Percentiles rank a stretch among this genome's conserved stretches.
phyloP scores from a whole-genome alignment of 2,797 vertebrate species.

The Leuciscus waleckii region DNA sequence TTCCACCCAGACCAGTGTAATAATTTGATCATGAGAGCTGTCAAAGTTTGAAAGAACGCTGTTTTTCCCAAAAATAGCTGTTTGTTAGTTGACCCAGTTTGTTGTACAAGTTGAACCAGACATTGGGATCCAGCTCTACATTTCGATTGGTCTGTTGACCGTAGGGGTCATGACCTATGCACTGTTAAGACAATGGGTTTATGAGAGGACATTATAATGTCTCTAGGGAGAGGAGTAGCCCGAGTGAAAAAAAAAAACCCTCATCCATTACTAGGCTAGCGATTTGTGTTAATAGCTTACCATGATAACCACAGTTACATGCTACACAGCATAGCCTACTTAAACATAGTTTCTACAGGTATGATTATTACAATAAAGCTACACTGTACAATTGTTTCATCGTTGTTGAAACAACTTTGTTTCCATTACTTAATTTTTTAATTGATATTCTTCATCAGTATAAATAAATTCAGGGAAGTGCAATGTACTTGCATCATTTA shows the following conservation, averaged over 20 bases:
- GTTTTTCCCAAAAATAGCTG: background rate
- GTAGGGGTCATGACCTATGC: constrained; percentile 65
- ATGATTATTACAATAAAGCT: background rate
- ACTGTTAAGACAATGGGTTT: constrained; percentile 48
- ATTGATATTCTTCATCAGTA: background rate
- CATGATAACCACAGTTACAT: background rate
- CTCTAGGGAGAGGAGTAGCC: constrained; percentile 7
- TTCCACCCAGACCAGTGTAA: background rate
- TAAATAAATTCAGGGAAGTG: background rate
- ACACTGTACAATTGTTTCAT: background rate
- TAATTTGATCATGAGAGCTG: background rate
- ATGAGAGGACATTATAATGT: constrained; percentile 56
- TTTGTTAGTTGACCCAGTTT: constrained; percentile 67
- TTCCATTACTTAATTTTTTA: no score
- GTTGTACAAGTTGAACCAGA: constrained; percentile 72
- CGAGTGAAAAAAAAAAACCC: background rate
- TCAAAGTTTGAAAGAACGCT: constrained; percentile 9
- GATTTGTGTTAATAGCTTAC: background rate
- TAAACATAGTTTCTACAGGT: background rate
- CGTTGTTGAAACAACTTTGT: background rate
- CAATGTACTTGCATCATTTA: background rate
- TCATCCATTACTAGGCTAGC: background rate
- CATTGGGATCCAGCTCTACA: constrained; percentile 64
- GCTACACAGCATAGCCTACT: background rate
- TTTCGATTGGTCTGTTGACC: constrained; percentile 64